Evolutionary conservation across 2,888 invertebrate species (phyloP), one percentile per base, ranked within the genome.

Genomic region (Drosophila lacicola): DNA sequence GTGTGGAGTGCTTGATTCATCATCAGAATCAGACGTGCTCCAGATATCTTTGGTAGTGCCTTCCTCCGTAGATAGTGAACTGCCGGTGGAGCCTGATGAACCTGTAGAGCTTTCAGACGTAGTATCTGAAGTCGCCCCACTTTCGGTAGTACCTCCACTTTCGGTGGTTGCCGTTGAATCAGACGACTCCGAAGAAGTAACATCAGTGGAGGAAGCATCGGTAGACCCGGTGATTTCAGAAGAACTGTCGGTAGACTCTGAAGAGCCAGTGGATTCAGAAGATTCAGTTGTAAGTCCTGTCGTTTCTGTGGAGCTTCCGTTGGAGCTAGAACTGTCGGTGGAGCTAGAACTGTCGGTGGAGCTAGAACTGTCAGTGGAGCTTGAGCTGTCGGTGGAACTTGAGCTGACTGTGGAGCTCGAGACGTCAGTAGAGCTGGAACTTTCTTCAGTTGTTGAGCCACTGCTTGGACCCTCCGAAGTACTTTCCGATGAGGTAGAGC

Each of bases 1-100:
- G 62, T 94, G 94, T 1, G 94, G 91, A 0, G 94, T 93, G 74
- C 94, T 94, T n/a, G 94, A 94, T 3, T 93, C 88, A 0, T 70
- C 73, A 4, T 65, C 67, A 9, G 66, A 62, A n/a, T 87, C 89
- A 4, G 90, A 86, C 5, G 91, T 82, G 39, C 91, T 90, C 92
- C 92, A 92, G 58, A 92, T 91, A 76, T 92, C 92, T 34, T 77
- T 75, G 4, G 92, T 91, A 1, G 89, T 90, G 9, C 76, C 79
- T 39, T 88, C 89, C 42, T 81, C 72, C 1, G 84, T 85, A 1
- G 89, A 87, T 3, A 81, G 29, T 0, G 89, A 78, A 25, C 78
- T 82, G 0, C 75, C 88, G 0, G 79, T 79, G 0, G 90, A 87
- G 29, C 68, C 73, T 2, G 57, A 63, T 4, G 90, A 87, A 17